Evolutionary conservation across 2,113 vertebrate genomes (phyloP), one percentile per base, ranked within the genome.

Genomic region (Heterochromis multidens): DNA sequence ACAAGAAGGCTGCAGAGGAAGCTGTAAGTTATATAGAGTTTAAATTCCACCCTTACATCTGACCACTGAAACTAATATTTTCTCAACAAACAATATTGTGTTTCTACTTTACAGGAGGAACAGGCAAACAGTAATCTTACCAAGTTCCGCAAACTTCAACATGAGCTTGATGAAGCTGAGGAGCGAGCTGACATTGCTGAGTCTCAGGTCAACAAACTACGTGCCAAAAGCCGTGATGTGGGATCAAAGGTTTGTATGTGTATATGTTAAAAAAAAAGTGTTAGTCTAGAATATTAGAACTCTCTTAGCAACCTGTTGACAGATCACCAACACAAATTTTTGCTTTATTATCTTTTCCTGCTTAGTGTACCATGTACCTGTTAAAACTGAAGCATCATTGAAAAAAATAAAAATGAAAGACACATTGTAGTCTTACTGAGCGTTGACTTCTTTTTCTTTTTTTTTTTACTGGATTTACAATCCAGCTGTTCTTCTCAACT

Each of bases 151-250:
- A 95, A 95, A 87, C 23, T 94, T n/a, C 95, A 94, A 65, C 93
- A 96, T 62, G 95, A 95, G 80, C 92, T 96, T 19, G 95, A 96
- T 72, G 95, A 95, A 59, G 95, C 95, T 52, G 94, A 96, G 77
- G 95, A 96, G 63, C 86, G 95, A 90, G 96, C 96, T 7, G 95
- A 96, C 63, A 96, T 95, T 1, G 94, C 95, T 1, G 96, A 96
- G 79, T 93, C 94, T 21, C 96, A 96, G 80, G 95, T 96, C 91
- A 96, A 96, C 93, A 96, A 96, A 89, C 74, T 96, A 2, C 93
- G 95, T 8, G 93, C 91, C 57, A 96, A 96, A 88, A 96, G 90
- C 23, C 93, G 95, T 5, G 95, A 96, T 60, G 89, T 91, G 3
- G 91, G 94, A 25, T 83, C 93, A 79, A 95, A 96, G 95, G 95